Base-by-base conservation (phyloP, 37 sponge, comb jelly and placozoan genomes). In the Axinella damicornis region DNA sequence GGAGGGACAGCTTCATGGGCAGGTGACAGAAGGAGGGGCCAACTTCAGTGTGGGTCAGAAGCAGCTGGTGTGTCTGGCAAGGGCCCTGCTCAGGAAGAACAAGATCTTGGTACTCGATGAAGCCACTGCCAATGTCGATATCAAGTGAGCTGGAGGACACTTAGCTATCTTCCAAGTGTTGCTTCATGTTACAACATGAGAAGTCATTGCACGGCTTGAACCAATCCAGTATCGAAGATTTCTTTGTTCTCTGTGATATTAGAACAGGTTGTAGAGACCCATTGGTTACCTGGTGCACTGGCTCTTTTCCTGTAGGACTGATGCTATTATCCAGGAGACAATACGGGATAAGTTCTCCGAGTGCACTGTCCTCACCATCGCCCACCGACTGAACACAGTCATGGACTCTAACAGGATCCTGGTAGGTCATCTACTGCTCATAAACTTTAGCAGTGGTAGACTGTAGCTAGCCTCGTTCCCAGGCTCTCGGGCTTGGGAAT, bases 321-420 rank as follows among this genome's bases (percentile, higher is more conserved):
- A 98, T 88, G 92, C 65, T 16, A 88, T 94, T 17, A 95, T 98
- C 22, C 98, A 98, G 82, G 22, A 81, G 60, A 91, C 92, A 6
- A 89, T 98, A 14, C 67, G 96, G 14, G 83, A 87, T 34, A 71
- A 81, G 80, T 98, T 98, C 68, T 25, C 37, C 35, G 92, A 91
- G 38, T 91, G 96, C 40, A 98, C 98, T 22, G 87, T 96, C 9
- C 77, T 98, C n/a, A 98, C 98, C 41, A 93, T 98, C 25, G 98
- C 98, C 31, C 98, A 98, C 55, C 80, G 98, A 20, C 84, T 98
- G 39, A 91, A 98, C 82, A 98, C 98, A 16, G 91, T 98, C 73
- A 98, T 98, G 91, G 98, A 98, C 56, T 89, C 83, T 55, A 90
- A 93, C 67, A 84, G 90, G 36, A 87, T 97, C 36, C 56, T 97